Evolutionary conservation across 2,888 invertebrate species (phyloP).

Genomic region (Melanotus villosus): DNA sequence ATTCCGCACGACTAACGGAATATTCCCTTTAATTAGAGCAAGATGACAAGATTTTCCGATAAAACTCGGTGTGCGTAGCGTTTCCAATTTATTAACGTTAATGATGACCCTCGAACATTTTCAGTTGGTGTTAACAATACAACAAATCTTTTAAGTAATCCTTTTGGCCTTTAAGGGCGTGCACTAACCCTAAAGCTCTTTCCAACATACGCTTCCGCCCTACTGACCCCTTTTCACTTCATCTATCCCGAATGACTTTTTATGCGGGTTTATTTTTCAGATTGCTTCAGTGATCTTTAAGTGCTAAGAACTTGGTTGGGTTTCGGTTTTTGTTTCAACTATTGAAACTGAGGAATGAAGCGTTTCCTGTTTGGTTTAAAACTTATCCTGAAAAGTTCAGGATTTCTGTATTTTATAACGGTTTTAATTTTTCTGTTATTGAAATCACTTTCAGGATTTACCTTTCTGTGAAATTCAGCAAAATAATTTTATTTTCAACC

Average conservation of each 20-base stretch:
- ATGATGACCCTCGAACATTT: background rate
- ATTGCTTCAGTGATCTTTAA: background rate
- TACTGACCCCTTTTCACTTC: slow-evolving; percentile 4
- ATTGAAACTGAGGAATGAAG: too few relatives aligned
- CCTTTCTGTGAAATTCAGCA: too few relatives aligned
- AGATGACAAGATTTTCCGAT: background rate
- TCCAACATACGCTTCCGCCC: slow-evolving; percentile 5
- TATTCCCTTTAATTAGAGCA: background rate
- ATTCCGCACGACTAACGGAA: too few relatives aligned
- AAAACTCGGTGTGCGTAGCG: background rate
- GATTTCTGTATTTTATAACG: too few relatives aligned
- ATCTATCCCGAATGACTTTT: background rate
- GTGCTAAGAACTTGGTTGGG: too few relatives aligned
- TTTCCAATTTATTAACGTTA: slow-evolving; percentile 16
- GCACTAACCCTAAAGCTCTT: background rate
- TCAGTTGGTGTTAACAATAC: slow-evolving; percentile 10
- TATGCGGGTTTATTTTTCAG: background rate
- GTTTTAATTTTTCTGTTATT: too few relatives aligned
- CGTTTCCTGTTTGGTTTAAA: too few relatives aligned
- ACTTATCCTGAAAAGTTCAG: too few relatives aligned
- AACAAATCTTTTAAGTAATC: slow-evolving; percentile 14
- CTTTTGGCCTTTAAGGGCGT: slow-evolving; percentile 13
- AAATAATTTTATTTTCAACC: too few relatives aligned
- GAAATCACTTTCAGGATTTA: too few relatives aligned
- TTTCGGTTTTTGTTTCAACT: too few relatives aligned